phyloP scores from a whole-genome alignment of 1,140 invertebrate species.

The Leptoteleia sp. region DNA sequence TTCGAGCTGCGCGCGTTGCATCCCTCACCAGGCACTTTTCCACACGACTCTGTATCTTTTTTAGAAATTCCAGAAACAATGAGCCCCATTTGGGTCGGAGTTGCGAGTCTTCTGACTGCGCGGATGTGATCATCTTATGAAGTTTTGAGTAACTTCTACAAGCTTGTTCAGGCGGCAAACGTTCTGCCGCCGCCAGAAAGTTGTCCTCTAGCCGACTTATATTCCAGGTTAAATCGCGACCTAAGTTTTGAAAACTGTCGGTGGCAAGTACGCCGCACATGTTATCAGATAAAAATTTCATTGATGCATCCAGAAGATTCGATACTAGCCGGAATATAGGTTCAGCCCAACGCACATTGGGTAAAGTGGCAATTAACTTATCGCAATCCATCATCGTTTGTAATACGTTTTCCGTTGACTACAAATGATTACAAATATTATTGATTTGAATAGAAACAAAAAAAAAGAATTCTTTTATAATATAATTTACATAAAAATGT shows the following conservation, averaged over 20 bases:
- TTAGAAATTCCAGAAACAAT: slow-evolving; percentile 79
- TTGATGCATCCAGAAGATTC: slow-evolving; percentile 85
- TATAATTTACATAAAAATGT: slow-evolving; percentile 5
- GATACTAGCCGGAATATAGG: slow-evolving; percentile 85
- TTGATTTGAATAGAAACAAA: no score
- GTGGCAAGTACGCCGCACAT: slow-evolving; percentile 84
- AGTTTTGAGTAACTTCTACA: slow-evolving; percentile 85
- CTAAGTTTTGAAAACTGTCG: slow-evolving; percentile 84
- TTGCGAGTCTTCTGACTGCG: slow-evolving; percentile 71
- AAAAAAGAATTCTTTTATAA: slow-evolving; percentile 5
- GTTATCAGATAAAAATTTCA: slow-evolving; percentile 85
- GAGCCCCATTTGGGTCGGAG: slow-evolving; percentile 76
- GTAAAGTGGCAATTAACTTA: slow-evolving; percentile 85
- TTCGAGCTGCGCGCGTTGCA: slow-evolving; percentile 83
- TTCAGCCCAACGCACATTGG: slow-evolving; percentile 87
- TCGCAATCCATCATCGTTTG: slow-evolving; percentile 87
- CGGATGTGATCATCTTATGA: slow-evolving; percentile 75
- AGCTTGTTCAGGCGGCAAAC: slow-evolving; percentile 86
- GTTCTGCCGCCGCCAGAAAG: slow-evolving; percentile 84
- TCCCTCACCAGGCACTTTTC: slow-evolving; percentile 85
- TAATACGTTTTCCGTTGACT: slow-evolving; percentile 85
- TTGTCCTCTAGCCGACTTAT: slow-evolving; percentile 86
- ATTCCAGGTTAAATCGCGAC: slow-evolving; percentile 85
- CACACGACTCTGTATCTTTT: slow-evolving; percentile 80
- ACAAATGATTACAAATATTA: no score